Percentiles rank a stretch among this genome's conserved stretches.
Evolutionary conservation across 2,113 vertebrate species (phyloP).

Genomic region (Rhinogobius similis): DNA sequence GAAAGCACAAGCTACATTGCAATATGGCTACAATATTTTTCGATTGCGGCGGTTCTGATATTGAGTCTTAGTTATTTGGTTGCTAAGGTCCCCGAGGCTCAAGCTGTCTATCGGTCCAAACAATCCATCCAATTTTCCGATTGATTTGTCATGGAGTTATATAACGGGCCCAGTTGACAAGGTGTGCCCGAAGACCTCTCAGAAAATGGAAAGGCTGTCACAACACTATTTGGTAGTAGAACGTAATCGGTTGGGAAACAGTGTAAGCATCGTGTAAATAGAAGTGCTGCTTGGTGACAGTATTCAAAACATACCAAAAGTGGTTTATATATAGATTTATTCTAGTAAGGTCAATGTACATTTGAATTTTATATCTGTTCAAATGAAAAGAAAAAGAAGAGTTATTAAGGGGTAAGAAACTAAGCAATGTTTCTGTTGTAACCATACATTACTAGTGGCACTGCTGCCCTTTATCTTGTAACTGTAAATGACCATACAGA

Average conservation of each 20-base stretch:
- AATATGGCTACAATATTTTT: slow-evolving; percentile 25
- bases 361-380: too few relatives aligned
- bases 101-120: slow-evolving; percentile 59
- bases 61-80: slow-evolving; percentile 51
- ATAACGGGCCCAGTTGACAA: slow-evolving; percentile 42
- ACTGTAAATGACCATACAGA: too few relatives aligned
- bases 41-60: slow-evolving; percentile 42
- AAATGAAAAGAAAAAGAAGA: too few relatives aligned
- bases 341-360: too few relatives aligned
- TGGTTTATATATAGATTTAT: too few relatives aligned
- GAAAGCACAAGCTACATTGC: slow-evolving; percentile 19
- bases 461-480: too few relatives aligned
- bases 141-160: slow-evolving; percentile 70
- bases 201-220: slow-evolving; percentile 14
- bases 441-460: too few relatives aligned
- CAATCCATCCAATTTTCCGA: slow-evolving; percentile 64
- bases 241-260: not conserved
- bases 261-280: not conserved
- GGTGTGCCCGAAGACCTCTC: slow-evolving; percentile 26
- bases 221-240: not conserved
- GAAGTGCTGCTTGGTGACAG: not conserved
- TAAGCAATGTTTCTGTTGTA: too few relatives aligned
- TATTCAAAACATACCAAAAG: not conserved
- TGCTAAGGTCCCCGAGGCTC: slow-evolving; percentile 54
- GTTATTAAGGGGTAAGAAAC: too few relatives aligned